Percentiles rank a stretch among this genome's conserved stretches.
Evolutionary conservation across 2,888 invertebrate genomes (phyloP).

Genomic region (Stenichneumon culpator): DNA sequence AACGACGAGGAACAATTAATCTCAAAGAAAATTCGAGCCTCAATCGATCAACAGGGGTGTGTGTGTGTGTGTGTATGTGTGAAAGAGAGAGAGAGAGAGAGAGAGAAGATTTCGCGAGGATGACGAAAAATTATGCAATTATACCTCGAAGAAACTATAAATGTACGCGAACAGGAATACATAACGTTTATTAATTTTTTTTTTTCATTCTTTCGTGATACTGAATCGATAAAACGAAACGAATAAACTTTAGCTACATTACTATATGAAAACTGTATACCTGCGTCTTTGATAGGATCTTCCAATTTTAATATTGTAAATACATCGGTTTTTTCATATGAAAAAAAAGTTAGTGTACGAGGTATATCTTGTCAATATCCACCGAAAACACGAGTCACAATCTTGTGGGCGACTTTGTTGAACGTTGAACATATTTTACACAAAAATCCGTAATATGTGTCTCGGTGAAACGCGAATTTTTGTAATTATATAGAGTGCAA

Average conservation of each 20-base stretch:
- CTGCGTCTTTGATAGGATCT: slow-evolving; percentile 70
- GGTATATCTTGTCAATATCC: slow-evolving; percentile 55
- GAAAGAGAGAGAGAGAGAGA: slow-evolving; percentile 1
- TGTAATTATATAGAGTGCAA: slow-evolving; percentile 63
- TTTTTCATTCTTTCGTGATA: slow-evolving; percentile 44
- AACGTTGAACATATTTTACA: slow-evolving; percentile 58
- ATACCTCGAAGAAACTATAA: slow-evolving; percentile 23
- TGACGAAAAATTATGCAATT: slow-evolving; percentile 49
- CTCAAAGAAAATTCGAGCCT: slow-evolving; percentile 31
- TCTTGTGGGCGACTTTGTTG: slow-evolving; percentile 8
- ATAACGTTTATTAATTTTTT: slow-evolving; percentile 11
- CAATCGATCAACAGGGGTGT: slow-evolving; percentile 5
- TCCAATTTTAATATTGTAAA: slow-evolving; percentile 66
- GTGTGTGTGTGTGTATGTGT: neutral
- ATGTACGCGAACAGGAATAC: slow-evolving; percentile 51
- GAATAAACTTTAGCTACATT: slow-evolving; percentile 43
- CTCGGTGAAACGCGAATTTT: slow-evolving; percentile 63
- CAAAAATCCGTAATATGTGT: slow-evolving; percentile 27
- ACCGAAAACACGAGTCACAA: slow-evolving; percentile 27
- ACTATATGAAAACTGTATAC: slow-evolving; percentile 61
- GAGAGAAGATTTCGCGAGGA: neutral
- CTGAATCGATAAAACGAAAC: slow-evolving; percentile 40
- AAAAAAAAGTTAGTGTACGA: slow-evolving; percentile 60
- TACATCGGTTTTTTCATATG: slow-evolving; percentile 61
- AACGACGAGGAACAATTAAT: slow-evolving; percentile 47